Conservation (phyloP, 2,797 vertebrate genomes). For the Scyliorhinus canicula region DNA sequence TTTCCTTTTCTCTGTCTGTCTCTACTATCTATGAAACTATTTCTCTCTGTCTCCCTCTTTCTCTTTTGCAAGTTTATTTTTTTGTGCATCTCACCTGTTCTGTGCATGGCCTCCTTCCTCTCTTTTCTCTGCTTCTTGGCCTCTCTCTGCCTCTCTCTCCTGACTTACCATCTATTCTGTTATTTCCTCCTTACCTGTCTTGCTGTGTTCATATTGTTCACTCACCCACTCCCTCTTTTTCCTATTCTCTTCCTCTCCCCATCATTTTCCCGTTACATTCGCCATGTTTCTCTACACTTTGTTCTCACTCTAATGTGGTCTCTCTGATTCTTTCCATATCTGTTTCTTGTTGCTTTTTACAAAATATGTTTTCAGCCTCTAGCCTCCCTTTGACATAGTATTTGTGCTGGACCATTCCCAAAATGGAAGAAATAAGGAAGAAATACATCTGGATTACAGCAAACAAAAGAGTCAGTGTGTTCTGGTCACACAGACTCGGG, state of each 20-base stretch:
- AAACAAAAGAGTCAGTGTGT: constrained; percentile 21
- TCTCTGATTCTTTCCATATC: not conserved
- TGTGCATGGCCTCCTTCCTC: not conserved
- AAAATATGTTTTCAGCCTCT: not conserved
- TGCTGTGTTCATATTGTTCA: not conserved
- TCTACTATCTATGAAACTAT: not conserved
- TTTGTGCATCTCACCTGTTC: not conserved
- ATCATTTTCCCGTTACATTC: not conserved
- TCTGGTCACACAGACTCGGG: not conserved
- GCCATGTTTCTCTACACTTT: not conserved
- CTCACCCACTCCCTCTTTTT: not conserved
- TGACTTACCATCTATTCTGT: not conserved
- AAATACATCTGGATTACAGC: constrained; percentile 22
- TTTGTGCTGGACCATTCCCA: constrained; percentile 27
- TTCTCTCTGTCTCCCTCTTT: not conserved
- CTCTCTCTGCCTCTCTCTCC: not conserved
- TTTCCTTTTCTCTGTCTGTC: not conserved
- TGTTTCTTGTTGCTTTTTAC: not conserved
- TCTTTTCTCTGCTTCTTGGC: not conserved
- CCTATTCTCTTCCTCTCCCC: not conserved
- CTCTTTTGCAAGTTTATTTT: not conserved
- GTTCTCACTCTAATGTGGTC: not conserved
- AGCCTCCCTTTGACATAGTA: not conserved
- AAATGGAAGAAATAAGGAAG: not conserved
- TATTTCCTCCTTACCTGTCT: not conserved